A percentile compares a stretch with the other conserved stretches of the same genome.
These are phyloP conservation scores for Idris sp. DNA, from an alignment of 1,140 invertebrate species.

Conservation along the genomic window DNA sequence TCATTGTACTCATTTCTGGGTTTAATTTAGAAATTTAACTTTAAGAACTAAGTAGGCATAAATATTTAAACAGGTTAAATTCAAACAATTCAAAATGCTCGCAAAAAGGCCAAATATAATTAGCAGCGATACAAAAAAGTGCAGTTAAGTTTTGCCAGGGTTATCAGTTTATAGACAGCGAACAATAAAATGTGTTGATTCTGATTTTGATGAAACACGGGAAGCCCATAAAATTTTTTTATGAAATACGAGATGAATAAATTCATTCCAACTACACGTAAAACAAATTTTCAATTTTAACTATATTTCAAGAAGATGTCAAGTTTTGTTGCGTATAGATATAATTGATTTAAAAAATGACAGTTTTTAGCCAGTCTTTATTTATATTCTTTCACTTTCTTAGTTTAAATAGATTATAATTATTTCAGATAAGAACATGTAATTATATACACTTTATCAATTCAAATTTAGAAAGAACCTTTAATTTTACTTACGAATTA, in stretches of 20 bases:
- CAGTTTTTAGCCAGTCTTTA: too few relatives aligned
- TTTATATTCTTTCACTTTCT: too few relatives aligned
- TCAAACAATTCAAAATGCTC: neutral
- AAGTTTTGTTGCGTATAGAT: too few relatives aligned
- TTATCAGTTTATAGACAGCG: neutral
- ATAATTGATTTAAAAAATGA: too few relatives aligned
- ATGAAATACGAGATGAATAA: conserved; percentile 10
- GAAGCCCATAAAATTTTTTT: conserved; percentile 22
- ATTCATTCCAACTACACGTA: conserved; percentile 4
- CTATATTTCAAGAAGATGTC: conserved; percentile 7
- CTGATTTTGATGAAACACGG: conserved; percentile 14
- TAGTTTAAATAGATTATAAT: too few relatives aligned
- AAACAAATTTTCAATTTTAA: conserved; percentile 10
- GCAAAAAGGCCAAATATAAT: conserved; percentile 3
- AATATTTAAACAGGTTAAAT: conserved; percentile 4
- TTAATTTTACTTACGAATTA: too few relatives aligned
- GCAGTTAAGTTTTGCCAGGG: neutral
- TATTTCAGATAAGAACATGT: too few relatives aligned
- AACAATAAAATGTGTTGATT: conserved; percentile 2
- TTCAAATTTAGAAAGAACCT: too few relatives aligned
- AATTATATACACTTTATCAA: too few relatives aligned
- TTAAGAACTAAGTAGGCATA: neutral
- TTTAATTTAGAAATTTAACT: too few relatives aligned
- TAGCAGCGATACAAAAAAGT: neutral
- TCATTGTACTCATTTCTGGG: too few relatives aligned